Evolutionary conservation across 1,140 invertebrate genomes (phyloP).

Genomic region (Chironomus tepperi): DNA sequence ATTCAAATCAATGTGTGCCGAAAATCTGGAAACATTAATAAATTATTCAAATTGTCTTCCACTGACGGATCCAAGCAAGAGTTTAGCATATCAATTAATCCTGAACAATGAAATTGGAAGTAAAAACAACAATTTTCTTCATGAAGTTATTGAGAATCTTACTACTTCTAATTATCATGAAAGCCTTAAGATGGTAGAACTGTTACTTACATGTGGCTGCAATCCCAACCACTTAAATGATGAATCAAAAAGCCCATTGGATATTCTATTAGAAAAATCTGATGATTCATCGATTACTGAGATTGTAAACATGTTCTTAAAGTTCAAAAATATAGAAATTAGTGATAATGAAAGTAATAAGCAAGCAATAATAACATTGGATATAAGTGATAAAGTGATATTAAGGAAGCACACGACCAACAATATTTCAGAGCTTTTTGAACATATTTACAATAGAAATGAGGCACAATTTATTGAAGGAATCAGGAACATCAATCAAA

Average conservation of each 20-base stretch:
- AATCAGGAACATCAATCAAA: background rate
- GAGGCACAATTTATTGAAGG: background rate
- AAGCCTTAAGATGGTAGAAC: background rate
- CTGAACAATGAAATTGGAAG: too few relatives aligned
- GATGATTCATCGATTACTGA: background rate
- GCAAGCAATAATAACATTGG: background rate
- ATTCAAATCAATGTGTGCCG: background rate
- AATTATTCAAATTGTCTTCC: too few relatives aligned
- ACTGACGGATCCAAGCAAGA: too few relatives aligned
- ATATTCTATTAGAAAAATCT: background rate
- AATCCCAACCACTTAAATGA: background rate
- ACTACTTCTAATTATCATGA: background rate
- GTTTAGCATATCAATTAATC: too few relatives aligned
- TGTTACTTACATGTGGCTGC: background rate
- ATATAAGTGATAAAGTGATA: background rate
- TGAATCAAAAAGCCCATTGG: background rate
- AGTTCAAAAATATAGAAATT: background rate
- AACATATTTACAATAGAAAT: background rate
- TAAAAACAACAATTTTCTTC: background rate
- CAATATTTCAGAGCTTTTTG: background rate
- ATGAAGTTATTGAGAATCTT: background rate
- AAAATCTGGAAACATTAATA: background rate
- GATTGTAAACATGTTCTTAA: background rate
- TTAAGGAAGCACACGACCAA: background rate
- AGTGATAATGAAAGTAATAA: background rate